Base-by-base conservation (phyloP, 1,140 invertebrate genomes). In the Marisa cornuarietis region DNA sequence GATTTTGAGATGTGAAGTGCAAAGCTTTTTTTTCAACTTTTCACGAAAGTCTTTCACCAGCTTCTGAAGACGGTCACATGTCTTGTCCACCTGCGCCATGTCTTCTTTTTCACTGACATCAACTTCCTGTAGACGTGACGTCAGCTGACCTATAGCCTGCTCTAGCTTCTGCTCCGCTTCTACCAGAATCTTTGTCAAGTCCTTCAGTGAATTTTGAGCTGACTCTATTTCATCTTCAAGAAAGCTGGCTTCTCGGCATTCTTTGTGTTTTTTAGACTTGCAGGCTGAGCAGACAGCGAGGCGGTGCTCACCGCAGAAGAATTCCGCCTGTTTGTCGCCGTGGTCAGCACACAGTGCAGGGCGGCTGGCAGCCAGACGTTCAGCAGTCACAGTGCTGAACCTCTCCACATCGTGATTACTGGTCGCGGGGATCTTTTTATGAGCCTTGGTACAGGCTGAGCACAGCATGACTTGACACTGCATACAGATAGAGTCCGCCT, bases 401-500 rank as follows among this genome's bases (percentile, higher is more conserved):
- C 24, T n/a, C 51, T 74, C 52, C 72, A 74, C 49, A 14, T 20
- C n/a, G 51, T 74, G 72, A 24, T 54, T n/a, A 18, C 51, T 20
- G 9, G 51, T 74, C 14, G 51, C 72, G 4, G 72, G 54, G 24
- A 58, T 49, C 22, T 74, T 74, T 54, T 74, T 20, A 24, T 74
- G 72, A 26, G 61, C 18, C 20, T 22, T 74, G 2, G 14, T n/a
- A 58, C 72, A 74, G 0, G 51, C 6, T 54, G 24, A 24, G 14
- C 72, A 74, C n/a, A 74, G 26, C 72, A 74, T 74, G 72, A 54
- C 72, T 1, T 24, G 20, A 24, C 72, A 74, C 51, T 11, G 31
- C 26, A 58, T 2, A 58, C 72, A 74, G 10, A 74, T 14, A 51
- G 51, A 74, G 26, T 58, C 72, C n/a, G 72, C 72, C 2, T 22